Percentiles rank a stretch among this genome's conserved stretches.
These are phyloP conservation scores for Eurystomus glaucurus DNA, from an alignment of 2,797 vertebrate genomes.

Conservation along the genomic window DNA sequence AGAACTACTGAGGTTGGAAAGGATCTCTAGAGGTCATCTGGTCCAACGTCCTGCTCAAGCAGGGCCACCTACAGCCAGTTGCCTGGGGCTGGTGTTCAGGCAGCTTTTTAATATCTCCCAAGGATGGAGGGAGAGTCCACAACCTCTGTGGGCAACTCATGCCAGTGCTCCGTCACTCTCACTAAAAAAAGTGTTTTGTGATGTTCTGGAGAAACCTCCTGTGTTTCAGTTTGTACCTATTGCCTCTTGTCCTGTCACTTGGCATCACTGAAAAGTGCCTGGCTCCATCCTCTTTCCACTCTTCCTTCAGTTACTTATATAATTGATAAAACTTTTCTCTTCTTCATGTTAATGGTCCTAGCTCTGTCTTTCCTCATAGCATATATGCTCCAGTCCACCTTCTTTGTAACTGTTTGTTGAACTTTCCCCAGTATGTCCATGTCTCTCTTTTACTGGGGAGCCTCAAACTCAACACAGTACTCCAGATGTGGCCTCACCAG, in stretches of 20 bases:
- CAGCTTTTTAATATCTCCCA: neutral
- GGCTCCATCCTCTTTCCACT: neutral
- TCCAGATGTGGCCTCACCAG: neutral
- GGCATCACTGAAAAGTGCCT: neutral
- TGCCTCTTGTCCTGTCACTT: neutral
- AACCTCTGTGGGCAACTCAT: neutral
- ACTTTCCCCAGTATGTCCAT: accelerated
- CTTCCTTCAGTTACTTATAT: neutral
- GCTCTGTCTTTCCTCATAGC: neutral
- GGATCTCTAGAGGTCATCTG: neutral
- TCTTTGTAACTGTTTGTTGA: neutral
- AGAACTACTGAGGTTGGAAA: neutral
- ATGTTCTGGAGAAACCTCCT: neutral
- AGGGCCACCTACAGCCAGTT: neutral
- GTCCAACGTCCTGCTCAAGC: accelerated
- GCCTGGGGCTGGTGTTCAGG: neutral
- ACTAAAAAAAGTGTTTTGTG: neutral
- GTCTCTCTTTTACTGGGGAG: neutral
- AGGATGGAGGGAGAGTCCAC: neutral
- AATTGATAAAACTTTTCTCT: neutral
- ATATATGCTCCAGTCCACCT: neutral
- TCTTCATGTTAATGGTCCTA: neutral
- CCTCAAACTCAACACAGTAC: accelerated
- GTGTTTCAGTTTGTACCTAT: neutral
- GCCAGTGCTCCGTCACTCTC: neutral